A percentile compares a stretch with the other conserved stretches of the same genome.
Evolutionary conservation across 2,113 vertebrate genomes (phyloP).

Genomic region (Larimichthys crocea): DNA sequence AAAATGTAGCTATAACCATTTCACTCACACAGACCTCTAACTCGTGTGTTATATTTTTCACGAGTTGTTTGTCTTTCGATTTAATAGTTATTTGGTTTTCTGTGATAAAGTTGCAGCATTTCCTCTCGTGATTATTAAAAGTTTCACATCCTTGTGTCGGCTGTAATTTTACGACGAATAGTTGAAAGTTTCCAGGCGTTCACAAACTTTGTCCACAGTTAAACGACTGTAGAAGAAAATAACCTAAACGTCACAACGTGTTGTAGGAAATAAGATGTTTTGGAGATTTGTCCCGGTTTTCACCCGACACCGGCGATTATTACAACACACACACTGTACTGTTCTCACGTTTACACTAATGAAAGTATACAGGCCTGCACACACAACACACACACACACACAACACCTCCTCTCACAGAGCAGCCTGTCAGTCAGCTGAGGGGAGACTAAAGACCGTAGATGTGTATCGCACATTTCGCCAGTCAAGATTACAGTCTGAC

Average conservation of each 20-base stretch:
- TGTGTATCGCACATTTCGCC: constrained; percentile 76
- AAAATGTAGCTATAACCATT: too few relatives aligned
- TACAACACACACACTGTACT: background rate
- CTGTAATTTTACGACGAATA: background rate
- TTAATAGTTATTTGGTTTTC: too few relatives aligned
- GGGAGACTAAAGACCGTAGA: constrained; percentile 70
- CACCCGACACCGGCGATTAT: background rate
- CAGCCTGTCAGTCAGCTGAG: constrained; percentile 70
- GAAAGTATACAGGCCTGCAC: background rate
- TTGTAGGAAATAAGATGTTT: background rate
- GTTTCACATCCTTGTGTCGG: background rate
- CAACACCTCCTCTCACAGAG: too few relatives aligned
- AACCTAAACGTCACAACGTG: background rate
- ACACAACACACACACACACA: constrained; percentile 44
- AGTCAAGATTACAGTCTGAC: constrained; percentile 76
- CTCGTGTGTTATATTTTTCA: background rate
- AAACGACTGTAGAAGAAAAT: background rate
- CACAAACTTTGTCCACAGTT: background rate
- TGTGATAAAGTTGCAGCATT: background rate
- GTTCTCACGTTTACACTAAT: constrained; percentile 13
- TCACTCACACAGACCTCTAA: too few relatives aligned
- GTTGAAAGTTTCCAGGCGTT: background rate
- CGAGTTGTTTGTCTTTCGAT: background rate
- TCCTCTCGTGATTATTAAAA: background rate
- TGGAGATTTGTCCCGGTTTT: background rate